Percentiles rank a stretch among this genome's conserved stretches.
phyloP scores from a whole-genome alignment of 1,140 invertebrate species.

The Lepidurus couesii region DNA sequence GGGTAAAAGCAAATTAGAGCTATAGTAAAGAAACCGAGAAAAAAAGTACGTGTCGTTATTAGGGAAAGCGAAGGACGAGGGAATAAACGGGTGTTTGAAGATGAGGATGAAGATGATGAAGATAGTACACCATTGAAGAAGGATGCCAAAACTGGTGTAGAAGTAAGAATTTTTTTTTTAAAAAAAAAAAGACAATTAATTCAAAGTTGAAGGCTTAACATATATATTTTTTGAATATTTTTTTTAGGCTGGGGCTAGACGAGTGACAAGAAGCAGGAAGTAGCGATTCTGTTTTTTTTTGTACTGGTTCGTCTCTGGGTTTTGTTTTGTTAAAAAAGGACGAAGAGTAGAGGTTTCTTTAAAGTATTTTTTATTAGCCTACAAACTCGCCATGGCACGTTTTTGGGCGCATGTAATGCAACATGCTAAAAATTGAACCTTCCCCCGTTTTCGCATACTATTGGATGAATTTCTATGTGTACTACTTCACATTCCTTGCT shows the following conservation, averaged over 20 bases:
- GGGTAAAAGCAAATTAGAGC: background rate
- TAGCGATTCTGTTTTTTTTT: background rate
- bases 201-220: background rate
- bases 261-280: slow-evolving; percentile 5
- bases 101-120: background rate
- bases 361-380: slow-evolving; percentile 19
- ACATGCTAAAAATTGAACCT: slow-evolving; percentile 9
- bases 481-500: slow-evolving; percentile 12
- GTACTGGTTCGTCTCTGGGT: background rate
- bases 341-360: background rate
- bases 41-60: background rate
- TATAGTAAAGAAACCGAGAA: background rate
- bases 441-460: slow-evolving; percentile 4
- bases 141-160: background rate
- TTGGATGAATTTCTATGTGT: slow-evolving; percentile 1
- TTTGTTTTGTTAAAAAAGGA: slow-evolving; percentile 1
- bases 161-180: background rate
- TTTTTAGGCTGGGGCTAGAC: background rate
- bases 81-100: background rate
- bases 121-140: slow-evolving; percentile 1
- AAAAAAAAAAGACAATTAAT: background rate
- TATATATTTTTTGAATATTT: background rate
- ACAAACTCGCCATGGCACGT: slow-evolving; percentile 6
- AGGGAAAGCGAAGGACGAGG: background rate
- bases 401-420: background rate